Evolutionary conservation across 2,888 invertebrate genomes (phyloP), one percentile per base, ranked within the genome.

Genomic region (Epicampocera succincta): DNA sequence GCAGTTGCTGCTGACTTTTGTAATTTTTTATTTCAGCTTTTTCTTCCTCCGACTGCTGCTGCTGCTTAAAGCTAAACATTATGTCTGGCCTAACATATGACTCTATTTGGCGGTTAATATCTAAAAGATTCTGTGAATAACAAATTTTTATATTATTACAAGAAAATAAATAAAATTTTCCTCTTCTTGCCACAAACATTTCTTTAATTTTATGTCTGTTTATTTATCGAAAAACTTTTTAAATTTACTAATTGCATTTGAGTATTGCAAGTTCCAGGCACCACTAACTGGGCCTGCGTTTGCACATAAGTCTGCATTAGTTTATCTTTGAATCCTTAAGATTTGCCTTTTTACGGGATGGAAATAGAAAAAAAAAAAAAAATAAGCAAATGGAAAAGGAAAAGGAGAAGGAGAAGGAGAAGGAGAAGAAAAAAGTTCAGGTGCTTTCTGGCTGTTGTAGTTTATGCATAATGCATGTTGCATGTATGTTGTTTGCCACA

Each of bases 91-190:
- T 81, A 82, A 82, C 73, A 82, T 82, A 77, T 82, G 74, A 78
- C 77, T 77, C 77, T 82, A 82, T 78, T 82, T 74, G 81, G 74
- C 81, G 77, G 77, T 82, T 82, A 78, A 82, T 77, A 82, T 82
- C 77, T 82, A 60, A 80, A 61, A 74, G 77, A 82, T 69, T 74
- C 65, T 74, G 65, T 52, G 40, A 56, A 69, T 71, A 82, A 82
- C 73, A 82, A 82, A 82, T 78, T 78, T 78, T 58, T 74, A 82
- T 82, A 78, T 78, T 82, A 82, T 82, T 82, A 66, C 56, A 58
- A 40, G 63, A 74, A 74, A 71, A 74, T 82, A 82, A 78, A 80
- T 74, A 74, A 40, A 58, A 58, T 78, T 71, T 71, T 71, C 60
- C 25, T 68, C n/a, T 63, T 29, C 40, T 46, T 19, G 40, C 52